Percentiles rank a stretch among this genome's conserved stretches.
Evolutionary conservation across 2,113 vertebrate genomes (phyloP).

Genomic region (Canis aureus): DNA sequence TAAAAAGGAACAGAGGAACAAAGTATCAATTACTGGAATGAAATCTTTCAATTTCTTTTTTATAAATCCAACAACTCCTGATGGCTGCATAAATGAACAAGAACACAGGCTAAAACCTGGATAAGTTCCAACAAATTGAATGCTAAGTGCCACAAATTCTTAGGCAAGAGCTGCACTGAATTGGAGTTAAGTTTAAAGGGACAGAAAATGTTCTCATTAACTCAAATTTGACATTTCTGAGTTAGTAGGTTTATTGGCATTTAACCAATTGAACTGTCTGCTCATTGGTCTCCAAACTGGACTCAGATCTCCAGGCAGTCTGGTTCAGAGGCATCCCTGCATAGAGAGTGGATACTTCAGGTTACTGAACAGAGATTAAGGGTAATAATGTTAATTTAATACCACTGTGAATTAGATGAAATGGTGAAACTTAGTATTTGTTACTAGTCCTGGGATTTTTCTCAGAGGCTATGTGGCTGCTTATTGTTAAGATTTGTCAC

Average conservation of each 20-base stretch:
- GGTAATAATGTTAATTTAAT: not conserved
- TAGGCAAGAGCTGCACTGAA: not conserved
- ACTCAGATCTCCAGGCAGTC: not conserved
- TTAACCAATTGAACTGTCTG: not conserved
- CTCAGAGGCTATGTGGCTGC: not conserved
- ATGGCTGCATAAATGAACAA: not conserved
- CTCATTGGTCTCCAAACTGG: not conserved
- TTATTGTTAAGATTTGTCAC: conserved; percentile 5
- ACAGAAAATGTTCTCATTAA: not conserved
- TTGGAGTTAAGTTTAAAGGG: conserved; percentile 45
- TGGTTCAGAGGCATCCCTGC: not conserved
- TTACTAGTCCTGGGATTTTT: not conserved
- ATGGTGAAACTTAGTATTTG: not conserved
- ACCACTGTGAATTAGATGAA: not conserved
- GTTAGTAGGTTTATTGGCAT: not conserved
- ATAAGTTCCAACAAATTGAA: not conserved
- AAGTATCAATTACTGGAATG: not conserved
- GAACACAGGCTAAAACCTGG: not conserved
- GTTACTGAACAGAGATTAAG: not conserved
- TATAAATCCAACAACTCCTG: not conserved
- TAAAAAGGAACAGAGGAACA: conserved; percentile 18
- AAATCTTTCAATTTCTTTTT: conserved; percentile 1
- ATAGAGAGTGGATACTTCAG: not conserved
- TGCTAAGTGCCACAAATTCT: not conserved
- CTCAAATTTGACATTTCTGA: conserved; percentile 7